phyloP scores from a whole-genome alignment of 2,113 vertebrate genomes.

The Megalops atlanticus region DNA sequence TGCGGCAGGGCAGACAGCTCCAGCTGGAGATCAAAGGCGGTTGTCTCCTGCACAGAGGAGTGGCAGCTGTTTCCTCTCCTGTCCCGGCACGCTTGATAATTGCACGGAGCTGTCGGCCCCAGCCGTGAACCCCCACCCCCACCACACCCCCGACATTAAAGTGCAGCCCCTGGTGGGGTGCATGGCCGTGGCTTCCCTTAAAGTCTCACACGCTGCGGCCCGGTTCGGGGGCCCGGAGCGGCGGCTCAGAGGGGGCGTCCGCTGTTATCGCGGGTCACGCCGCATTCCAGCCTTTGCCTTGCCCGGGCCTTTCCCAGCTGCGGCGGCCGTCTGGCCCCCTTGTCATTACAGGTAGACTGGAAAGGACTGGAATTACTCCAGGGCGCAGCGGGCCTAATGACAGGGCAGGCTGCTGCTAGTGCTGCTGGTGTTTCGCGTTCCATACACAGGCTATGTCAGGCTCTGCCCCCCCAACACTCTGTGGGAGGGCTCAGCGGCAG shows the following conservation, averaged over 20 bases:
- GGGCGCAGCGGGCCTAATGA: slow-evolving; percentile 68
- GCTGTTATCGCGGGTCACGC: neutral
- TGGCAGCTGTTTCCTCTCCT: slow-evolving; percentile 71
- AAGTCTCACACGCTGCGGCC: slow-evolving; percentile 47
- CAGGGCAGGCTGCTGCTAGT: slow-evolving; percentile 67
- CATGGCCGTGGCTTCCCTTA: slow-evolving; percentile 53
- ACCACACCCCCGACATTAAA: slow-evolving; percentile 49
- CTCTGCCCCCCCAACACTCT: too few relatives aligned
- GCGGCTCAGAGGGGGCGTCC: neutral
- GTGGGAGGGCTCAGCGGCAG: too few relatives aligned
- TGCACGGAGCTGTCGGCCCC: slow-evolving; percentile 42
- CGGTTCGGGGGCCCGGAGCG: slow-evolving; percentile 8
- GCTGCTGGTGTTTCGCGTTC: slow-evolving; percentile 67
- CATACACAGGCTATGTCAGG: too few relatives aligned
- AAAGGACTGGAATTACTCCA: slow-evolving; percentile 67
- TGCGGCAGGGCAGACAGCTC: slow-evolving; percentile 61
- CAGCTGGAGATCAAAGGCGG: slow-evolving; percentile 74
- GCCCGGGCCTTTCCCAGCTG: neutral
- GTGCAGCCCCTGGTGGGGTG: slow-evolving; percentile 53
- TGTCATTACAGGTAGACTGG: slow-evolving; percentile 64
- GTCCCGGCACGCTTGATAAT: slow-evolving; percentile 74
- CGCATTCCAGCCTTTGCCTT: neutral
- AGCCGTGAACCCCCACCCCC: neutral
- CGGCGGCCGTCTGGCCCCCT: slow-evolving; percentile 37
- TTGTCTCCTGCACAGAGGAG: slow-evolving; percentile 36